Evolutionary conservation across 1,140 invertebrate genomes (phyloP), one percentile per base, ranked within the genome.

Genomic region (Neelides sp.): DNA sequence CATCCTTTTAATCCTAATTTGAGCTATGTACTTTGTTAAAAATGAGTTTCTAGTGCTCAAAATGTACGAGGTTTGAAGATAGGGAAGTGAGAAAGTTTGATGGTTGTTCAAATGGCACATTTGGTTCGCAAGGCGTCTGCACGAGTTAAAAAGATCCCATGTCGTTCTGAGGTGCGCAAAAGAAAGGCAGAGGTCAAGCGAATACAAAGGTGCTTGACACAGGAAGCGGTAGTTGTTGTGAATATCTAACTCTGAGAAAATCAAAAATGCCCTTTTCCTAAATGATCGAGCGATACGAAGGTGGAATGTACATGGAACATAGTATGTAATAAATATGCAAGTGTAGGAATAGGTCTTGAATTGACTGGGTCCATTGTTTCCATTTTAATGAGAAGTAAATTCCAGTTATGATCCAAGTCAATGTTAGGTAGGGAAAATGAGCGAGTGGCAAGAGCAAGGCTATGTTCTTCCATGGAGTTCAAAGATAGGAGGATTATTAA

Each of bases 381-480:
- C 32, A 35, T 8, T n/a, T 26, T 30, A 34, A 23, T 47, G 45
- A 47, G 45, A 47, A 47, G 37, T 8, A 47, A 47, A n/a, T 47
- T 47, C 45, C 45, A 47, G 45, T 47, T 47, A 47, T 47, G 45
- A 36, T n/a, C n/a, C n/a, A n/a, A n/a, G n/a, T n/a, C n/a, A n/a
- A n/a, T n/a, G n/a, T n/a, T n/a, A n/a, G n/a, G n/a, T n/a, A n/a
- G n/a, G n/a, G n/a, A n/a, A n/a, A n/a, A n/a, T n/a, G n/a, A n/a
- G n/a, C n/a, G n/a, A n/a, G n/a, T n/a, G n/a, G n/a, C n/a, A n/a
- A n/a, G n/a, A n/a, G n/a, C 45, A 47, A 35, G 23, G 45, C 37
- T 47, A 23, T 47, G 32, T 26, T 47, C 19, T 47, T 34, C 30
- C 37, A 47, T 47, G 35, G 26, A 28, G 42, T 28, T 44, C 17